Evolutionary conservation across 1,140 invertebrate genomes (phyloP).

Genomic region (Lucilia cuprina): DNA sequence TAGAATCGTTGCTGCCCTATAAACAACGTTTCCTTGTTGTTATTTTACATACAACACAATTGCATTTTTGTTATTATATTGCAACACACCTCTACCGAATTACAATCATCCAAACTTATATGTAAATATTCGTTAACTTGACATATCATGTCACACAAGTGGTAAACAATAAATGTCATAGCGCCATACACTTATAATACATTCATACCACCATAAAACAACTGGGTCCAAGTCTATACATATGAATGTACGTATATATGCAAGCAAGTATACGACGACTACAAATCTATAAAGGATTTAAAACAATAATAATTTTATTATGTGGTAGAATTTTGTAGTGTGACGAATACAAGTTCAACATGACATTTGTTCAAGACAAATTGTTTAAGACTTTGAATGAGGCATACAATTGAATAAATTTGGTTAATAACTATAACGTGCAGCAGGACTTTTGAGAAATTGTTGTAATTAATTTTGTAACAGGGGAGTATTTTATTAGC

Average conservation of each 20-base stretch:
- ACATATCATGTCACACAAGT: constrained; percentile 11
- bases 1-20: too few relatives aligned
- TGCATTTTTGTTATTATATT: constrained; percentile 5
- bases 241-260: too few relatives aligned
- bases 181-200: neutral
- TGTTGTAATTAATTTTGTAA: too few relatives aligned
- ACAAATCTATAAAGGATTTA: neutral
- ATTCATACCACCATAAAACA: neutral
- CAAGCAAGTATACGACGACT: neutral
- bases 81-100: neutral
- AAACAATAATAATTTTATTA: neutral
- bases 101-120: too few relatives aligned
- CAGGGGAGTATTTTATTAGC: too few relatives aligned
- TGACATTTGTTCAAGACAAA: too few relatives aligned
- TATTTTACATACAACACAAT: neutral
- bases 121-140: neutral
- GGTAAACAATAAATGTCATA: constrained; percentile 21
- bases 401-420: too few relatives aligned
- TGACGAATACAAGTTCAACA: too few relatives aligned
- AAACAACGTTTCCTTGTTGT: neutral
- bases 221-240: too few relatives aligned
- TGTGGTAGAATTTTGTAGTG: neutral
- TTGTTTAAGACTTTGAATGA: too few relatives aligned
- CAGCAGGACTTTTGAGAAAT: too few relatives aligned
- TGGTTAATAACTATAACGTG: too few relatives aligned